Conservation (phyloP, 2,113 vertebrate genomes). For the Delphinapterus leucas region DNA sequence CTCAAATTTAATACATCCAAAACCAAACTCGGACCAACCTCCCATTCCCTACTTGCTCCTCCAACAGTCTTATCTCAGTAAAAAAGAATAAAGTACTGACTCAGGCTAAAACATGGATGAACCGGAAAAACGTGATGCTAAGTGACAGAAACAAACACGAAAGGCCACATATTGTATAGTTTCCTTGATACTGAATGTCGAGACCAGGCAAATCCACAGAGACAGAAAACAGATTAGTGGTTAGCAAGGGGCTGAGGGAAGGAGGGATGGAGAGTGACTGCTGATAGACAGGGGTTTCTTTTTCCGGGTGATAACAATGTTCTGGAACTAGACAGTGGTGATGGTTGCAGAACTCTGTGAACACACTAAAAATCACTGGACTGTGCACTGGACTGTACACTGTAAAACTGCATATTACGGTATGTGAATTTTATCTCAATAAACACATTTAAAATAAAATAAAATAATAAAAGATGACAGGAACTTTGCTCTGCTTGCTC, state of each 20-base stretch:
- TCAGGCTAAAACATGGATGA: not conserved
- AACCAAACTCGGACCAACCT: not conserved
- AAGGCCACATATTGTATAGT: not conserved
- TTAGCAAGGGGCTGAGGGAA: not conserved
- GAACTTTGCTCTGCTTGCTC: not conserved
- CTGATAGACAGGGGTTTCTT: not conserved
- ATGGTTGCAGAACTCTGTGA: not conserved
- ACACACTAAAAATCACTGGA: not conserved
- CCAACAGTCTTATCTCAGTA: not conserved
- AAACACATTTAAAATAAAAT: constrained; percentile 18
- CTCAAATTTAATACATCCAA: not conserved
- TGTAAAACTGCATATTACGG: not conserved
- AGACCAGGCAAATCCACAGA: not conserved
- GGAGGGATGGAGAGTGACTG: not conserved
- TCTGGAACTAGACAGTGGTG: not conserved
- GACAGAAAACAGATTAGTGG: not conserved
- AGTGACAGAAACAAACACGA: not conserved
- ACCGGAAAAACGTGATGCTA: not conserved
- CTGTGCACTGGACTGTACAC: not conserved
- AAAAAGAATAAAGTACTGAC: not conserved
- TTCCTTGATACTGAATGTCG: not conserved
- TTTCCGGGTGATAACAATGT: not conserved
- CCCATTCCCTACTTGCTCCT: not conserved
- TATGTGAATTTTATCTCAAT: not conserved
- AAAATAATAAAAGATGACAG: not conserved